A percentile compares a stretch with the other conserved stretches of the same genome.
These are phyloP conservation scores for Eupithecia subfuscata DNA, from an alignment of 2,888 invertebrate species.

Conservation along the genomic window DNA sequence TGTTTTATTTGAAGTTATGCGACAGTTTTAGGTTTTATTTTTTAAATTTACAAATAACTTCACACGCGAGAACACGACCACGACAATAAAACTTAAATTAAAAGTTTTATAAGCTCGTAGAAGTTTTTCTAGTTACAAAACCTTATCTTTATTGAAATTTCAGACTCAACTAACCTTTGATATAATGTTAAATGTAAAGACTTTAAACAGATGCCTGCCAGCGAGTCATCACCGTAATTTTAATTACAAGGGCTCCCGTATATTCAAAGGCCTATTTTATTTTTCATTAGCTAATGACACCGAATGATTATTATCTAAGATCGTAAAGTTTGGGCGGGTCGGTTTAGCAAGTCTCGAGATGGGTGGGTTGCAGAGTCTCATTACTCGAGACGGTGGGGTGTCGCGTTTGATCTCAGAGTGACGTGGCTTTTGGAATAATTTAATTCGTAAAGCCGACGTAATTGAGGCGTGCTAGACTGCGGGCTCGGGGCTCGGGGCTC, in stretches of 20 bases:
- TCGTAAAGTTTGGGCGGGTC: conserved; percentile 68
- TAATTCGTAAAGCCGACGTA: conserved; percentile 74
- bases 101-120: neutral
- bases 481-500: conserved; percentile 44
- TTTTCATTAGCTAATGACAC: conserved; percentile 84
- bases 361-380: conserved; percentile 67
- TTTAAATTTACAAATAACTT: neutral
- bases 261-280: conserved; percentile 74
- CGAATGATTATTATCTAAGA: conserved; percentile 79
- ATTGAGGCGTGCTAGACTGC: conserved; percentile 65
- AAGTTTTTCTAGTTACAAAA: neutral
- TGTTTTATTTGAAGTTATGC: neutral
- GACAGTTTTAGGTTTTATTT: neutral
- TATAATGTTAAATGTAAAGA: conserved; percentile 36
- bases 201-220: conserved; percentile 73
- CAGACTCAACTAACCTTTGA: neutral
- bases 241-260: conserved; percentile 67
- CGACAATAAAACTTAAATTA: neutral
- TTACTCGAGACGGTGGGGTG: conserved; percentile 50
- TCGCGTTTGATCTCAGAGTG: conserved; percentile 74
- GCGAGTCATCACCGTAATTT: conserved; percentile 74
- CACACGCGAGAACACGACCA: neutral
- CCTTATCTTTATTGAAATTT: neutral
- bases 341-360: conserved; percentile 45
- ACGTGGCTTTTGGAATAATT: conserved; percentile 67